phyloP scores from a whole-genome alignment of 2,113 vertebrate genomes.

The Pristiophorus japonicus region DNA sequence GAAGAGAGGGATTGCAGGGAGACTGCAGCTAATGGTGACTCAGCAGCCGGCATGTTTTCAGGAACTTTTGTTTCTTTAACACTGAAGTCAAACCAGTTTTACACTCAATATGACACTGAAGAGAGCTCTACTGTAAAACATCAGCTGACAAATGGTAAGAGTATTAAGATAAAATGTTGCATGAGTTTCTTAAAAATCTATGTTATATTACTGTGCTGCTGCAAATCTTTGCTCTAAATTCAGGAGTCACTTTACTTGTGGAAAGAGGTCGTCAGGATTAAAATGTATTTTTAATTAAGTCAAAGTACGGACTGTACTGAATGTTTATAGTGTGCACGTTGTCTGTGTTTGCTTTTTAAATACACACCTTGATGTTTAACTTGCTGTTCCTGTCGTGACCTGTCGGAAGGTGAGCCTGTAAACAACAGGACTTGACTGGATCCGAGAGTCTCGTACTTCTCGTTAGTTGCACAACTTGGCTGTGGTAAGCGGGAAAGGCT shows the following conservation, averaged over 20 bases:
- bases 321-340: neutral
- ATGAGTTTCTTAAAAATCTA: neutral
- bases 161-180: neutral
- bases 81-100: neutral
- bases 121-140: neutral
- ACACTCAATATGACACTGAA: neutral
- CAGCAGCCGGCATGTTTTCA: neutral
- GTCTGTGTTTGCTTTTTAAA: constrained; percentile 6
- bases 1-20: neutral
- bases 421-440: neutral
- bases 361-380: neutral
- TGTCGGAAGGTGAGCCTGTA: neutral
- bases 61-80: neutral
- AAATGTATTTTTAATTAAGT: neutral
- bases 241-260: neutral
- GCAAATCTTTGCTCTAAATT: neutral
- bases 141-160: neutral
- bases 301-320: neutral
- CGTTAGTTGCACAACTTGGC: neutral
- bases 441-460: neutral
- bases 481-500: neutral
- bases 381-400: neutral
- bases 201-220: neutral
- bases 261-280: neutral
- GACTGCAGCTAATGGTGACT: neutral